Conservation (phyloP, 2,888 invertebrate species). For the Lycocerus yunnanus region DNA sequence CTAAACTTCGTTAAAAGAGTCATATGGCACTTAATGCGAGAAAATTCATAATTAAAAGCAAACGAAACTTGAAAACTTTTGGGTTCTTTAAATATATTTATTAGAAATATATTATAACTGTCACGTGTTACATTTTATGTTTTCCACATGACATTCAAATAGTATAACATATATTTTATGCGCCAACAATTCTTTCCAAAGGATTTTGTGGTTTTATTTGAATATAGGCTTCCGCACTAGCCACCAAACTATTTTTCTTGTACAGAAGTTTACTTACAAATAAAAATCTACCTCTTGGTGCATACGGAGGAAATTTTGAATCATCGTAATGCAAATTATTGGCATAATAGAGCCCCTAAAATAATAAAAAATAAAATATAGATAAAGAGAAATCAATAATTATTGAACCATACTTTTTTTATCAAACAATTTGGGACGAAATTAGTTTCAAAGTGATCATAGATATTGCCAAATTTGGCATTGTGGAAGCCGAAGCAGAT, state of each 20-base stretch:
- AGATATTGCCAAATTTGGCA: background rate
- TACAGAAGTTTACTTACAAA: background rate
- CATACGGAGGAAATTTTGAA: background rate
- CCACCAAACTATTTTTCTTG: background rate
- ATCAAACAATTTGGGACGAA: background rate
- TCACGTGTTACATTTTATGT: no score
- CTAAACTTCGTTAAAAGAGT: no score
- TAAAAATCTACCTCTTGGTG: slow-evolving; percentile 3
- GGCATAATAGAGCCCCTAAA: slow-evolving; percentile 3
- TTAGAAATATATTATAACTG: no score
- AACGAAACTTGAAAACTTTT: no score
- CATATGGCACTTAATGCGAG: no score
- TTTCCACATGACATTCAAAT: no score
- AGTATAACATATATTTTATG: no score
- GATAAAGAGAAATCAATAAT: background rate
- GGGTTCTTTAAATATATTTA: no score
- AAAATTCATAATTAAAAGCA: no score
- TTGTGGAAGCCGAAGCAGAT: background rate
- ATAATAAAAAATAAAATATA: background rate
- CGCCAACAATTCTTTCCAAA: background rate
- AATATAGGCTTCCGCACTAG: background rate
- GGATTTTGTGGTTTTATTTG: background rate
- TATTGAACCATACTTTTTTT: background rate
- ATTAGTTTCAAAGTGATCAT: background rate
- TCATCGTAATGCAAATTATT: background rate